Conservation (phyloP, 2,797 vertebrate genomes). For the Sebastes hopkinsi region DNA sequence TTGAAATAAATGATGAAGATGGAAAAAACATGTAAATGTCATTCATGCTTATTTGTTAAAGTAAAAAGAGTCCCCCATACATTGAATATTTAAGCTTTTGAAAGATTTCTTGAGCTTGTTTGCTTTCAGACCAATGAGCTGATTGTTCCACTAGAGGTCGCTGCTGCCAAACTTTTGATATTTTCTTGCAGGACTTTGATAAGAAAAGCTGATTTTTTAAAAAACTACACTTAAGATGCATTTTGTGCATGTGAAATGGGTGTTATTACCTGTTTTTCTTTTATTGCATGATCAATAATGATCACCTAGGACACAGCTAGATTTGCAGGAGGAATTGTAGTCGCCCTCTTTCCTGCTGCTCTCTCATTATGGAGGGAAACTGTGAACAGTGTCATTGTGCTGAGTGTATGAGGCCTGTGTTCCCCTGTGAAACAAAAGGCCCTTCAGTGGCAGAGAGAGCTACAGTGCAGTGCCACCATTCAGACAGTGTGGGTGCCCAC, state of each 20-base stretch:
- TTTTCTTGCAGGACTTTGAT: not conserved
- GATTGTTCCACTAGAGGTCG: constrained; percentile 58
- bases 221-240: not conserved
- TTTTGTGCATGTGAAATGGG: not conserved
- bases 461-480: constrained; percentile 62
- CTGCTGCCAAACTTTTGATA: constrained; percentile 33
- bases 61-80: not conserved
- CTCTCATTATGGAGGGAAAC: constrained; percentile 33
- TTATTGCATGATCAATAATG: not conserved
- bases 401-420: constrained; percentile 66
- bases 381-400: constrained; percentile 76
- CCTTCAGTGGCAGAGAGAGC: constrained; percentile 62
- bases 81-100: not conserved
- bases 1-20: not conserved
- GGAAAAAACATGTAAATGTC: not conserved
- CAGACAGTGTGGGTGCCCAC: constrained; percentile 46
- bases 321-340: not conserved
- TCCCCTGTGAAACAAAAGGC: constrained; percentile 68
- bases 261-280: not conserved
- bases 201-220: not conserved
- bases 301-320: constrained; percentile 1
- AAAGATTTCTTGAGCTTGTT: not conserved
- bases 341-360: not conserved
- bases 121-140: not conserved
- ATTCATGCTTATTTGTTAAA: not conserved